Conservation (phyloP, 2,113 vertebrate genomes). For the Spea bombifrons region DNA sequence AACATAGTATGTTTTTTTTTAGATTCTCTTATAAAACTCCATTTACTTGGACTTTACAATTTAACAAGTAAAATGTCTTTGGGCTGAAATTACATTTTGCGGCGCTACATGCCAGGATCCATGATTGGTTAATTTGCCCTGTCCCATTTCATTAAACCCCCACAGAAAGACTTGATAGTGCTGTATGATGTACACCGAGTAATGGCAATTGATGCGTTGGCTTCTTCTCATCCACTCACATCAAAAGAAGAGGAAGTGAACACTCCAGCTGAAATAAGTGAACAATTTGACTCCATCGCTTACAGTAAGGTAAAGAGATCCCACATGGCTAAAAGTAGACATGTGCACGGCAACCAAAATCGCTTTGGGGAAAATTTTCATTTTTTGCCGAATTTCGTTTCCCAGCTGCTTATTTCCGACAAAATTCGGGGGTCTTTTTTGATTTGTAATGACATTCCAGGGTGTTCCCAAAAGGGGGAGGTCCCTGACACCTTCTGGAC, state of each 20-base stretch:
- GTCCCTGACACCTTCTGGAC: no score
- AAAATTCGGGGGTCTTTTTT: no score
- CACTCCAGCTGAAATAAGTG: constrained; percentile 76
- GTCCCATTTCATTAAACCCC: background rate
- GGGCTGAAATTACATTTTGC: no score
- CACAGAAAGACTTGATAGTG: constrained; percentile 80
- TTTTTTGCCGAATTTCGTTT: no score
- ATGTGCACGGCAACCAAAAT: no score
- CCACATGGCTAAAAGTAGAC: background rate
- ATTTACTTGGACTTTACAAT: no score
- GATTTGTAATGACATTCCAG: no score
- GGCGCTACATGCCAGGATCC: no score
- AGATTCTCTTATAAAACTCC: background rate
- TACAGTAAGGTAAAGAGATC: constrained; percentile 83
- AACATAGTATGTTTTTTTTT: constrained; percentile 66
- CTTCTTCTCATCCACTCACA: constrained; percentile 83
- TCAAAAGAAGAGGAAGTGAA: constrained; percentile 71
- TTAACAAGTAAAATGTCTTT: no score
- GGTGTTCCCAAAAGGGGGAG: no score
- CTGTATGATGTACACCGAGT: constrained; percentile 70
- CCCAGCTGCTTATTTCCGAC: no score
- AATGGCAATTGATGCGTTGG: constrained; percentile 78
- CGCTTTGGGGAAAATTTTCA: background rate
- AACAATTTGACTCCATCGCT: constrained; percentile 82
- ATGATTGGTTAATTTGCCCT: no score